Conservation (phyloP, 2,797 vertebrate species). For the Acestrorhynchus altus region DNA sequence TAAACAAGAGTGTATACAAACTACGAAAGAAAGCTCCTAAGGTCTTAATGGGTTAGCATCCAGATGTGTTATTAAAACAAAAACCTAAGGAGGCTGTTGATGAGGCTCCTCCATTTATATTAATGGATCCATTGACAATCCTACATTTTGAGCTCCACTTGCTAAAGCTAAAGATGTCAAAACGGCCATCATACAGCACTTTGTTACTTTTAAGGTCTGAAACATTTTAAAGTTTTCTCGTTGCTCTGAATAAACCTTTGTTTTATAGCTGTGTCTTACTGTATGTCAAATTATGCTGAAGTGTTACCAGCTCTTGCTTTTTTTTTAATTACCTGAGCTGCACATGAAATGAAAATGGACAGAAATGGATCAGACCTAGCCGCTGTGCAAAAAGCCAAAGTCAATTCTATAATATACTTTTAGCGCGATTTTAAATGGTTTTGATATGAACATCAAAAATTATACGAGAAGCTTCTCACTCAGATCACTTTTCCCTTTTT, state of each 20-base stretch:
- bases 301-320: constrained; percentile 65
- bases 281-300: constrained; percentile 51
- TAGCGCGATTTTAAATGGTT: constrained; percentile 48
- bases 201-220: constrained; percentile 81
- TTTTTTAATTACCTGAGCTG: constrained; percentile 42
- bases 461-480: constrained; percentile 55
- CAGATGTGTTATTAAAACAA: constrained; percentile 53
- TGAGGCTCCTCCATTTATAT: constrained; percentile 19
- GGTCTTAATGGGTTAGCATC: constrained; percentile 21
- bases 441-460: constrained; percentile 54
- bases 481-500: not conserved
- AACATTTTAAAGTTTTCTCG: constrained; percentile 69
- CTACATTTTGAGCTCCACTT: constrained; percentile 64
- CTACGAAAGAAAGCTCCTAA: too few species aligned
- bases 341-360: constrained; percentile 41
- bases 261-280: constrained; percentile 53
- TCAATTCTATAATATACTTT: constrained; percentile 48
- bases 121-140: constrained; percentile 76
- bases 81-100: constrained; percentile 62
- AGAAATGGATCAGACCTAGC: constrained; percentile 63
- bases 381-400: constrained; percentile 70
- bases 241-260: constrained; percentile 52
- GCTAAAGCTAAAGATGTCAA: constrained; percentile 66
- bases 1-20: too few species aligned
- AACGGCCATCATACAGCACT: constrained; percentile 81